Base-by-base conservation (phyloP, 1,140 invertebrate species). In the Drosophila subobscura region DNA sequence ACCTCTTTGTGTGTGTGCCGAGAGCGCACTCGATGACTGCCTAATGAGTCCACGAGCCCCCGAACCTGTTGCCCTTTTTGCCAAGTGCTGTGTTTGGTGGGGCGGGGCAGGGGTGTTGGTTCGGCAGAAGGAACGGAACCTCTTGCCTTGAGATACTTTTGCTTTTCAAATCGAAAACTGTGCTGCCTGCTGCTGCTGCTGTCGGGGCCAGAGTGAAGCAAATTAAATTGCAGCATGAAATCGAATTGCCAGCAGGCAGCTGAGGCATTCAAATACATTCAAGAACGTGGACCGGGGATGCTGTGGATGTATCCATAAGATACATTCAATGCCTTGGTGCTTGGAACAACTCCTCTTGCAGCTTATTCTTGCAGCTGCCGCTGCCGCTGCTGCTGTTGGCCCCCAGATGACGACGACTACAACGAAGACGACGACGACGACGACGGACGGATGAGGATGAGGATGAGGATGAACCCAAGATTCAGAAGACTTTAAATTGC, bases 211-310 rank as follows among this genome's bases (percentile, higher is more conserved):
- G 25, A 68, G 66, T 68, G 66, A 68, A 68, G 66, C 63, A 67
- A 76, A 76, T 76, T 74, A 66, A 76, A 76, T 78, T 79, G 76
- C 70, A 61, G 70, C 76, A 72, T 68, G 76, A 78, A 79, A 79
- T 79, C 66, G 65, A 79, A 75, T 79, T 76, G 77, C 77, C 59
- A 72, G 49, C 74, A 72, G 74, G 58, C 71, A 47, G 46, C 76
- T 74, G 71, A 64, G 70, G 71, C 71, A 73, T 73, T 73, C 65
- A 55, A 68, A 67, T 67, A 23, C 29, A 6, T 20, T 20, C 16
- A 20, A 20, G 25, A 29, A 40, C 4, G 41, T 4, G 20, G 27
- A 29, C n/a, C 4, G 25, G 25, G 40, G 49, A 10, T 37, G 33
- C 33, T 37, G 33, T 23, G 33, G 40, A 12, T 10, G 42, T 16